Conservation (phyloP, 1,140 invertebrate genomes). For the Calephelis nemesis region DNA sequence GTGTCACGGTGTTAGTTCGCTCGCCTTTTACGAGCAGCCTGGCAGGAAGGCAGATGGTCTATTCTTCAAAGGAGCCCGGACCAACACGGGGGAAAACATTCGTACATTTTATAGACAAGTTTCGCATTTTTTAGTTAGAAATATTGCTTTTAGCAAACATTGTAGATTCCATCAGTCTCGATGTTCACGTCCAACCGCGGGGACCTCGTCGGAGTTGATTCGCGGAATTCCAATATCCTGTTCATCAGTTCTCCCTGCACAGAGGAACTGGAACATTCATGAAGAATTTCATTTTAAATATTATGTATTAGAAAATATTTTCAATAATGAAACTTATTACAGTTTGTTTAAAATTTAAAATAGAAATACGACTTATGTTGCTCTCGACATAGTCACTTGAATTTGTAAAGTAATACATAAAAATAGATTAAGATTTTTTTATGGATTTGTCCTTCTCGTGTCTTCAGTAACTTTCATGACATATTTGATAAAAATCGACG, state of each 20-base stretch:
- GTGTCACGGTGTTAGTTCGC: too few relatives aligned
- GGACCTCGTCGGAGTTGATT: conserved; percentile 28
- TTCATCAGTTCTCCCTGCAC: conserved; percentile 33
- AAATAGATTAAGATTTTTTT: too few relatives aligned
- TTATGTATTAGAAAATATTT: not conserved
- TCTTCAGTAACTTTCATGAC: too few relatives aligned
- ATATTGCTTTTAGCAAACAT: conserved; percentile 27
- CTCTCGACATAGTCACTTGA: too few relatives aligned
- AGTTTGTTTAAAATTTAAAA: not conserved
- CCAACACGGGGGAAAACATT: too few relatives aligned
- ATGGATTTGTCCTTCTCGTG: too few relatives aligned
- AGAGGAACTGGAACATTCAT: conserved; percentile 14
- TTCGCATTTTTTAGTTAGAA: conserved; percentile 24
- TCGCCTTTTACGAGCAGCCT: too few relatives aligned
- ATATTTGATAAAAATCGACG: too few relatives aligned
- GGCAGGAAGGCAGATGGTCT: too few relatives aligned
- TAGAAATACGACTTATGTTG: not conserved
- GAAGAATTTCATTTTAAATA: conserved; percentile 10
- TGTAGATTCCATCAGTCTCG: conserved; percentile 30
- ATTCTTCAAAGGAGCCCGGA: too few relatives aligned
- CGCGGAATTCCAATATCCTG: conserved; percentile 44
- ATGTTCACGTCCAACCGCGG: conserved; percentile 31
- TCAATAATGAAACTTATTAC: not conserved
- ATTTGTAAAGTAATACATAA: too few relatives aligned
- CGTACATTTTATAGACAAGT: not conserved